Conservation (phyloP, 1,140 invertebrate species). For the Drosophila azteca region DNA sequence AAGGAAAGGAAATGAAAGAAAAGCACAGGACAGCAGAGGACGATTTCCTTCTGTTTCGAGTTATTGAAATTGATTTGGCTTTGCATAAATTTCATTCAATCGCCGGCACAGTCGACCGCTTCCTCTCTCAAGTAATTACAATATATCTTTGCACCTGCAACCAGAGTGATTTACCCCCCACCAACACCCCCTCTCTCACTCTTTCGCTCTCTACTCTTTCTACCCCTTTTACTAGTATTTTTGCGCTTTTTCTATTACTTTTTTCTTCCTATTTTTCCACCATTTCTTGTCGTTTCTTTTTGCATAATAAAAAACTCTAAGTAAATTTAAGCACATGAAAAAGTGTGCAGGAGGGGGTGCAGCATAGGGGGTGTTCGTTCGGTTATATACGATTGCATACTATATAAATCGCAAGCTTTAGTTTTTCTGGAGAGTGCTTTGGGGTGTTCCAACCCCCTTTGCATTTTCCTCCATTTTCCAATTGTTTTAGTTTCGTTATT, state of each 20-base stretch:
- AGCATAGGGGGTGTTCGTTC: conserved; percentile 4
- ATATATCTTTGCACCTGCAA: conserved; percentile 64
- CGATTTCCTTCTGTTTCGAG: conserved; percentile 32
- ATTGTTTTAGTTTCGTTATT: conserved; percentile 59
- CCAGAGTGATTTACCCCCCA: neutral
- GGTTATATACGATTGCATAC: conserved; percentile 58
- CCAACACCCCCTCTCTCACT: neutral
- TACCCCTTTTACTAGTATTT: neutral
- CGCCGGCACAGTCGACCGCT: conserved; percentile 1
- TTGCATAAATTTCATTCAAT: conserved; percentile 76
- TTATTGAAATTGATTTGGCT: conserved; percentile 81
- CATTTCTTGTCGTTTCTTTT: conserved; percentile 16
- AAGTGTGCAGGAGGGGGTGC: neutral
- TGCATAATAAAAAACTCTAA: conserved; percentile 82
- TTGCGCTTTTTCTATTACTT: conserved; percentile 3
- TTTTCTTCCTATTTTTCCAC: neutral
- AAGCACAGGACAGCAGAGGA: too few relatives aligned
- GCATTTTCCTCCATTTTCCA: conserved; percentile 23
- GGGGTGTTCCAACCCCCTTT: neutral
- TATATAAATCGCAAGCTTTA: conserved; percentile 69
- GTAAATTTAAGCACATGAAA: conserved; percentile 71
- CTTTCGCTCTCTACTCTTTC: neutral
- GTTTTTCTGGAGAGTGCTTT: conserved; percentile 13
- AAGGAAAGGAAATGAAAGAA: neutral
- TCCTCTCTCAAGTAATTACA: conserved; percentile 62